A percentile compares a stretch with the other conserved stretches of the same genome.
These are phyloP conservation scores for Rhinolophus sinicus DNA, from an alignment of 2,113 vertebrate species.

Conservation along the genomic window DNA sequence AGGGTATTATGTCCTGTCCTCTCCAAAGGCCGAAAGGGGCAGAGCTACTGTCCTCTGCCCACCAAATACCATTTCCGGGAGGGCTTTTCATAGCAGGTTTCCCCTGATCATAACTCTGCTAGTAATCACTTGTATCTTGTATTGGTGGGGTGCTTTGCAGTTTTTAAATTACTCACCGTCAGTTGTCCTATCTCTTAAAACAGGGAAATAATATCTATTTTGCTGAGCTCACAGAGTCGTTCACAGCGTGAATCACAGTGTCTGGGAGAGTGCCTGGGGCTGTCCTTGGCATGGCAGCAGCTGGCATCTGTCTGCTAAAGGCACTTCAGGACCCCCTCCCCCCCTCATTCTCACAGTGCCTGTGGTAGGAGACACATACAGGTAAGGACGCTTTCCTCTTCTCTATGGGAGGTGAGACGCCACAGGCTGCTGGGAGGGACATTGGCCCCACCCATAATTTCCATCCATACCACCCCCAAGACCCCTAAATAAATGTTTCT, in stretches of 20 bases:
- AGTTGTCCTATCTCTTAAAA: neutral
- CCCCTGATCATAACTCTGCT: neutral
- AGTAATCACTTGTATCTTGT: neutral
- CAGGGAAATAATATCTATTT: neutral
- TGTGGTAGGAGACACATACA: no score
- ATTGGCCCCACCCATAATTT: no score
- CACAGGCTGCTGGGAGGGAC: no score
- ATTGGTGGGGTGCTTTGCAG: neutral
- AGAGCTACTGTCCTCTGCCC: neutral
- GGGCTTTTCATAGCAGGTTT: neutral
- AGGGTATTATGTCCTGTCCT: no score
- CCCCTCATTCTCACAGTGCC: no score
- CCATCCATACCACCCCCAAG: no score
- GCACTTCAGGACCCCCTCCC: no score
- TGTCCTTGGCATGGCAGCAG: no score
- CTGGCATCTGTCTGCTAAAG: neutral
- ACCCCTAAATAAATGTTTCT: no score
- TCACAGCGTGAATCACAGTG: fast-evolving
- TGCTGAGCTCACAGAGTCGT: neutral
- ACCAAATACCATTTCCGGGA: neutral
- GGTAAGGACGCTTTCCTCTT: no score
- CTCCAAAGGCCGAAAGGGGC: neutral
- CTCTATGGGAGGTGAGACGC: no score
- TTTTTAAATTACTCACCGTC: neutral
- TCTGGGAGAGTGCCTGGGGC: neutral